These are phyloP conservation scores for Periphyllus acericola DNA, from an alignment of 2,888 invertebrate genomes.

Conservation along the genomic window DNA sequence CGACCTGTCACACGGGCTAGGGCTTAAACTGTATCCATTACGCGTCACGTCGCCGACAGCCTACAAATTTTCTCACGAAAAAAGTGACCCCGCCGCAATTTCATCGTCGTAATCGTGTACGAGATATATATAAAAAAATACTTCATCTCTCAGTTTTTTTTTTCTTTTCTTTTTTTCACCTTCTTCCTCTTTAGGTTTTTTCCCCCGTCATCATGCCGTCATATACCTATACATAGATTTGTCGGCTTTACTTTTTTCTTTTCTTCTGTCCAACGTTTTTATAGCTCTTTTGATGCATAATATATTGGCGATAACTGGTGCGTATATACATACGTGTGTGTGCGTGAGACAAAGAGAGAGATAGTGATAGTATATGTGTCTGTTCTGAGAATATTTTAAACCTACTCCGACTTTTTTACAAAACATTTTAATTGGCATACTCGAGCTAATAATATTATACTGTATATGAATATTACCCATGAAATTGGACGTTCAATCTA, in stretches of 20 bases:
- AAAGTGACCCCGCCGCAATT: slow-evolving; percentile 39
- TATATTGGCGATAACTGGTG: neutral
- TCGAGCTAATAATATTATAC: too few species aligned
- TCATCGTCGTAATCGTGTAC: neutral
- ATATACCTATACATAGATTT: neutral
- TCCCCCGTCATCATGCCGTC: neutral
- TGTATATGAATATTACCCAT: too few species aligned
- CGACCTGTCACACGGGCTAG: slow-evolving; percentile 49
- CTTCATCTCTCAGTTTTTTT: neutral
- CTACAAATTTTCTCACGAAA: slow-evolving; percentile 61
- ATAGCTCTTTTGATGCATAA: neutral
- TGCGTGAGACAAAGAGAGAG: neutral
- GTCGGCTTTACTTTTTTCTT: slow-evolving; percentile 4
- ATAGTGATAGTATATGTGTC: neutral
- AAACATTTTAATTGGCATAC: too few species aligned
- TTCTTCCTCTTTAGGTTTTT: neutral
- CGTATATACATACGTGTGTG: neutral
- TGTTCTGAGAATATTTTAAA: neutral
- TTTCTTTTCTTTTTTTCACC: neutral
- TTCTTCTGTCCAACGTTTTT: neutral
- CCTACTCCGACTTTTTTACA: too few species aligned
- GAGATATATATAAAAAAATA: neutral
- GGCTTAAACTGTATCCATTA: slow-evolving; percentile 60
- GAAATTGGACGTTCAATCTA: too few species aligned
- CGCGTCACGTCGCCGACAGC: slow-evolving; percentile 59